Evolutionary conservation across 2,888 invertebrate genomes (phyloP).

Genomic region (Anthophora plumipes): DNA sequence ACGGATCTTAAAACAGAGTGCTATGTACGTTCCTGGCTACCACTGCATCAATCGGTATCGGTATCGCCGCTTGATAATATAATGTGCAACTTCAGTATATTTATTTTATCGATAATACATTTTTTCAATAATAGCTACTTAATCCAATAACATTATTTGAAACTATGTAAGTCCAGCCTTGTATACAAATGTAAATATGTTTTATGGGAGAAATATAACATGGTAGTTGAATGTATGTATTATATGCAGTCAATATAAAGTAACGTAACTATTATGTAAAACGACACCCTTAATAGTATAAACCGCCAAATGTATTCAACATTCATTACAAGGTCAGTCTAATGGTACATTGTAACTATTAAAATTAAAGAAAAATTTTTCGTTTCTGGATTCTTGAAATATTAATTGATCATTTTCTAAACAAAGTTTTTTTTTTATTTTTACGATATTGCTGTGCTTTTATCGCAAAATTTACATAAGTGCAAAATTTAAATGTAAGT

Average conservation of each 20-base stretch:
- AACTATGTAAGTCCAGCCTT: not conserved
- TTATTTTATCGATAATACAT: not conserved
- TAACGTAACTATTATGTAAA: conserved; percentile 1
- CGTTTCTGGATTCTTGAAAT: not conserved
- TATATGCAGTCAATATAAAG: no score
- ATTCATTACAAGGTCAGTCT: no score
- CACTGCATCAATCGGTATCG: no score
- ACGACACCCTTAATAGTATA: not conserved
- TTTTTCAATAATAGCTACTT: not conserved
- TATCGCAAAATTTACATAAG: not conserved
- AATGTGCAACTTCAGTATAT: no score
- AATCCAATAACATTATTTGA: no score
- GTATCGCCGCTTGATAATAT: no score
- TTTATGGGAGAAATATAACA: not conserved
- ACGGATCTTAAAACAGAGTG: no score
- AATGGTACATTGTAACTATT: no score
- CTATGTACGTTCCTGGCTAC: no score
- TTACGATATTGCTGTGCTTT: not conserved
- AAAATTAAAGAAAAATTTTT: not conserved
- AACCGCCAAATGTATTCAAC: not conserved
- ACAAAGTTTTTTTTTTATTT: not conserved
- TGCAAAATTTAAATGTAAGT: not conserved
- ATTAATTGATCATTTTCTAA: not conserved
- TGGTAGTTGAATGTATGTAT: not conserved
- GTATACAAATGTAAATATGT: not conserved